These are phyloP conservation scores for Syncerus caffer DNA, from an alignment of 2,797 vertebrate species.

Conservation along the genomic window DNA sequence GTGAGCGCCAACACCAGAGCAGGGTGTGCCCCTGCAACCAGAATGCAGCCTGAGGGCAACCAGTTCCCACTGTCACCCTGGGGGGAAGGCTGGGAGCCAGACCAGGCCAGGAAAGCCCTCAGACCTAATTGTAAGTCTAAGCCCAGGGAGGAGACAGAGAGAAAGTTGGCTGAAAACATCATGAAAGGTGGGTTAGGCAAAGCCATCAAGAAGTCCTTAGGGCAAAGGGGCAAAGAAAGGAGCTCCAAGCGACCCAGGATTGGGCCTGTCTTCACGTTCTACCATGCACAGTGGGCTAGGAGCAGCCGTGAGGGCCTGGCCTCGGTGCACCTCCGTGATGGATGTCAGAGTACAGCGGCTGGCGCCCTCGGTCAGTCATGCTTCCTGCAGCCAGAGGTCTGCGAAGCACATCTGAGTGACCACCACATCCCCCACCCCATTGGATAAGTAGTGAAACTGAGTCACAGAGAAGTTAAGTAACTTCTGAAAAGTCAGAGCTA, in stretches of 20 bases:
- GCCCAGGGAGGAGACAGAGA: not conserved
- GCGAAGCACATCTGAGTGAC: not conserved
- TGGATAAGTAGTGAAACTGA: not conserved
- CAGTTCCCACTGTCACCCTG: not conserved
- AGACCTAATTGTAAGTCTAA: not conserved
- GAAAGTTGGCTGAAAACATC: not conserved
- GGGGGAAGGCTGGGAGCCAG: not conserved
- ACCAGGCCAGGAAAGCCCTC: not conserved
- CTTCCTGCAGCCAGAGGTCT: not conserved
- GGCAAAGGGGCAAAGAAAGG: not conserved
- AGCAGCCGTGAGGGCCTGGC: not conserved
- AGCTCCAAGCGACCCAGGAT: no score
- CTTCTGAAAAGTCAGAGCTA: not conserved
- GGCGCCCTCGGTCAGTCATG: not conserved
- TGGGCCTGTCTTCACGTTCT: not conserved
- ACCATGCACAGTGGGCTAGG: not conserved
- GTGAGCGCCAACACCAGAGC: not conserved
- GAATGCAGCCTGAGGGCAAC: not conserved
- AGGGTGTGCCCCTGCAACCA: not conserved
- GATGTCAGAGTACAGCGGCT: not conserved
- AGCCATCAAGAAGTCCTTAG: not conserved
- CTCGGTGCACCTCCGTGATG: not conserved
- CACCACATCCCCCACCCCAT: not conserved
- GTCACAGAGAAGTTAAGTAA: not conserved
- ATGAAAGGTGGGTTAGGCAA: not conserved